Evolutionary conservation across 2,797 vertebrate genomes (phyloP).

Genomic region (Distichodus sexfasciatus): DNA sequence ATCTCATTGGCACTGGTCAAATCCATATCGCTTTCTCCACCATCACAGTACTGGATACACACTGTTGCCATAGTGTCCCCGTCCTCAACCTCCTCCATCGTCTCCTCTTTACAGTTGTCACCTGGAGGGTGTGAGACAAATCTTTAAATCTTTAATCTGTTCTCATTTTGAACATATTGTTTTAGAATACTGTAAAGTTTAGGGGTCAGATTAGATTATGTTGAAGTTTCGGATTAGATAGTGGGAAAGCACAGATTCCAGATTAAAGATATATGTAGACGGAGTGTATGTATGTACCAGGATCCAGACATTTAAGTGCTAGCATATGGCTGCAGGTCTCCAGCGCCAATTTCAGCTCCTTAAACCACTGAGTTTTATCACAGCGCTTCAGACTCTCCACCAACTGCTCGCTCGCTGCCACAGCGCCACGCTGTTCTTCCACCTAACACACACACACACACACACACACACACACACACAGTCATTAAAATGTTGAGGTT

Average conservation of each 20-base stretch:
- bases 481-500: too few species aligned
- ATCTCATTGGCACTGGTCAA: constrained; percentile 25
- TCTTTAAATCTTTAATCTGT: too few species aligned
- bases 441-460: constrained; percentile 29
- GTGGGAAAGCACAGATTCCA: too few species aligned
- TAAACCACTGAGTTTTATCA: constrained; percentile 54
- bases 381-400: constrained; percentile 45
- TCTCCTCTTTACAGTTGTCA: constrained; percentile 29
- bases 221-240: too few species aligned
- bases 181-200: too few species aligned
- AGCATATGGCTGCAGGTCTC: neutral
- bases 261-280: too few species aligned
- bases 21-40: constrained; percentile 13
- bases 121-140: too few species aligned
- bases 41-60: constrained; percentile 39
- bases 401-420: constrained; percentile 45
- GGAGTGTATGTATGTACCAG: too few species aligned
- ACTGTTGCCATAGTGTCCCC: constrained; percentile 12
- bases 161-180: too few species aligned
- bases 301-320: constrained; percentile 35
- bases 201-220: too few species aligned
- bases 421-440: constrained; percentile 13
- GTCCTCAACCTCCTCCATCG: neutral
- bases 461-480: neutral
- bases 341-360: constrained; percentile 46